Evolutionary conservation across 2,113 vertebrate genomes (phyloP).

Genomic region (Carassius carassius): DNA sequence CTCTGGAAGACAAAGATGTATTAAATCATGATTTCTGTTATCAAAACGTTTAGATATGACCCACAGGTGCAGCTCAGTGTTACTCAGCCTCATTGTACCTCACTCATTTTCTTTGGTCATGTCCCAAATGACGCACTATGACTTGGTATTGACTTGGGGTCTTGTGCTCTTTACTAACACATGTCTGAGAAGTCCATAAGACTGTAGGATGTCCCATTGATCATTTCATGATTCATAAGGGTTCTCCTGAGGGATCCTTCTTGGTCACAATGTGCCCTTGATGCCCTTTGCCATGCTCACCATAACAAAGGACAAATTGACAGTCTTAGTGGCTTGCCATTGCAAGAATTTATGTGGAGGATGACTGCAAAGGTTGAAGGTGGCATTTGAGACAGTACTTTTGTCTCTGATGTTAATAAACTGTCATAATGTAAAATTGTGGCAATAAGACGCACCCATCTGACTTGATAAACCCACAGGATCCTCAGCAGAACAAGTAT

Average conservation of each 20-base stretch:
- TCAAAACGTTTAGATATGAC: not conserved
- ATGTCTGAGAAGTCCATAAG: not conserved
- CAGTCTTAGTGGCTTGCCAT: not conserved
- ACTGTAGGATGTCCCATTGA: not conserved
- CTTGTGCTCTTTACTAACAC: not conserved
- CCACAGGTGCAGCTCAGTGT: not conserved
- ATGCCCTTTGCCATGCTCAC: not conserved
- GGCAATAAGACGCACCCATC: not conserved
- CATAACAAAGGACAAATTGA: not conserved
- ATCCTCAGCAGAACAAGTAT: slow-evolving; percentile 36
- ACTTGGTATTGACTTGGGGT: not conserved
- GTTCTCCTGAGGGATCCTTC: not conserved
- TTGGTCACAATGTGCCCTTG: not conserved
- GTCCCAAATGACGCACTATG: not conserved
- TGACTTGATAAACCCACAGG: too few species aligned
- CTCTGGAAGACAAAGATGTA: not conserved
- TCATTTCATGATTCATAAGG: not conserved
- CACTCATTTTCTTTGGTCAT: slow-evolving; percentile 10
- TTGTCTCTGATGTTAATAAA: not conserved
- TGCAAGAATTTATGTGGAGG: slow-evolving; percentile 7
- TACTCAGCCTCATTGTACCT: not conserved
- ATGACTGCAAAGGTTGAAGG: not conserved
- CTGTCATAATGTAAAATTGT: not conserved
- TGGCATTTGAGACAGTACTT: not conserved
- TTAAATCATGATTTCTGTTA: not conserved